phyloP scores from a whole-genome alignment of 2,888 invertebrate genomes.

The Pyrocoelia pectoralis region DNA sequence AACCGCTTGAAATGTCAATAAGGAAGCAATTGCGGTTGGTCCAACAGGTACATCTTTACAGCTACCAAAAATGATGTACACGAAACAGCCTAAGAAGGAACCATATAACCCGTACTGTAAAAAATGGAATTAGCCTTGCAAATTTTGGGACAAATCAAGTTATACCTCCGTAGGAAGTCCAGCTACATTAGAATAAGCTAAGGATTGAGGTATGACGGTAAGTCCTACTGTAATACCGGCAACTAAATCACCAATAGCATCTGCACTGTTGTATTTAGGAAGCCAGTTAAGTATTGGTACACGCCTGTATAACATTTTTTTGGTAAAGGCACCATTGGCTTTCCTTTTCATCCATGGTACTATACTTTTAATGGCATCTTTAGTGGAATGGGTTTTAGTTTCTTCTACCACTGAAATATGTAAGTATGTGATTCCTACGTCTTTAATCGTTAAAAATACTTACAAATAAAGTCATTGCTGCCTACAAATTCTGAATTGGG shows the following conservation, averaged over 20 bases:
- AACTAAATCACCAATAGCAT: slow-evolving; percentile 85
- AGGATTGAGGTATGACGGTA: slow-evolving; percentile 91
- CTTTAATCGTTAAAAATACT: no score
- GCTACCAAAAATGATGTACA: slow-evolving; percentile 90
- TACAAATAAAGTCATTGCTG: slow-evolving; percentile 68
- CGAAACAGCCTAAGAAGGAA: slow-evolving; percentile 90
- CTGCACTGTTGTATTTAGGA: slow-evolving; percentile 74
- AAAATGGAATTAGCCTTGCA: slow-evolving; percentile 2
- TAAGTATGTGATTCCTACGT: not conserved
- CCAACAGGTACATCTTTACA: slow-evolving; percentile 93
- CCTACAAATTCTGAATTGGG: slow-evolving; percentile 61
- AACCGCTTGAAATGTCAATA: slow-evolving; percentile 83
- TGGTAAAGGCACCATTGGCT: slow-evolving; percentile 65
- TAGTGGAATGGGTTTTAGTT: slow-evolving; percentile 34
- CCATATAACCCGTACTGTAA: slow-evolving; percentile 88
- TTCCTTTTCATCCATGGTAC: slow-evolving; percentile 60
- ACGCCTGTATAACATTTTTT: slow-evolving; percentile 75
- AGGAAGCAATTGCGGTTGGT: slow-evolving; percentile 90
- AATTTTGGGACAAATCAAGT: slow-evolving; percentile 16
- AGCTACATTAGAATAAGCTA: slow-evolving; percentile 83
- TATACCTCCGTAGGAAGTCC: slow-evolving; percentile 75
- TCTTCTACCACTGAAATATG: slow-evolving; percentile 46
- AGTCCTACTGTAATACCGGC: slow-evolving; percentile 93
- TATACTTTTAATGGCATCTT: slow-evolving; percentile 43
- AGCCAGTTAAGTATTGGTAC: slow-evolving; percentile 81